Evolutionary conservation across 2,797 vertebrate genomes (phyloP), one percentile per base, ranked within the genome.

Genomic region (Eleutherodactylus coqui): DNA sequence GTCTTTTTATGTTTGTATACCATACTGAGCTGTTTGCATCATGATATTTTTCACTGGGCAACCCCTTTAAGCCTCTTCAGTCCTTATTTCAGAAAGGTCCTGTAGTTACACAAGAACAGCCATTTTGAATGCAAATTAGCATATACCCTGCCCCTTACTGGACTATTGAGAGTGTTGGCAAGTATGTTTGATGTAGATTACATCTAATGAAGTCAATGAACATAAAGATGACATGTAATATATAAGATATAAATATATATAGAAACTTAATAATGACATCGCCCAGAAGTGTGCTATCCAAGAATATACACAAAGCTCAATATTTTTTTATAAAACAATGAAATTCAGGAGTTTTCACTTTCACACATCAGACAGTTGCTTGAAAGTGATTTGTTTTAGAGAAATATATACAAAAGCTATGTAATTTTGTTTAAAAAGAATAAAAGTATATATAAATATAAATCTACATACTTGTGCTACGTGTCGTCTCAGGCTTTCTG

Each of bases 401-500:
- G 41, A 51, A 77, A 79, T 84, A 85, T 76, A 85, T 27, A 76
- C 17, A 84, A 47, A 55, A 27, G 11, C n/a, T 67, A 85, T 78
- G 47, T 70, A 55, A 85, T 72, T 79, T 85, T 85, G 21, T 79
- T 67, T 49, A 41, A 76, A 69, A 69, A 29, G 21, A 34, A 38
- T 38, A n/a, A 58, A 8, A 24, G 24, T 34, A 64, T 49, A 80
- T n/a, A 67, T 67, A 36, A n/a, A 67, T 51, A 34, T 36, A 67
- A 14, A 81, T 49, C 32, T 43, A 38, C 53, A 58, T 60, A 47
- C 24, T 47, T 34, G 62, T 67, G 79, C 67, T 45, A 67, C 41
- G 64, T 85, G 64, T 72, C 53, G 64, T 79, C 84, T 85, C 83
- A 79, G 83, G 83, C 83, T 85, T 34, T 85, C 75, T 85, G 62